phyloP scores from a whole-genome alignment of 2,888 invertebrate genomes.

The Metalampra italica region DNA sequence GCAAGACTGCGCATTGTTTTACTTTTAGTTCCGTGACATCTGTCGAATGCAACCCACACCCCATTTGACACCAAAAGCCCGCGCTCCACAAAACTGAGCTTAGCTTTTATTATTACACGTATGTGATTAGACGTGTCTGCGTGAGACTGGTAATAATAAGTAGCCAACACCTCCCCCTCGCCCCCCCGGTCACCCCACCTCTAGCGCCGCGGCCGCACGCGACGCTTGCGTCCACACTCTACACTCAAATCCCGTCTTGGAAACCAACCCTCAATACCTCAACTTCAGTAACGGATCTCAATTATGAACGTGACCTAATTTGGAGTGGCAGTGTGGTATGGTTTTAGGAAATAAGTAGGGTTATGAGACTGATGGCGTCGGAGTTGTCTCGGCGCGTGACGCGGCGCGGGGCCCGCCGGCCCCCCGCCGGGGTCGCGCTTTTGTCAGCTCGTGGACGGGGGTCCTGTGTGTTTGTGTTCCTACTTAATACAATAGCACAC shows the following conservation, averaged over 20 bases:
- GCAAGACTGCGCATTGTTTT: constrained; percentile 9
- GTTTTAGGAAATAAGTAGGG: not conserved
- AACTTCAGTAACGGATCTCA: constrained; percentile 20
- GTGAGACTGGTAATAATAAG: constrained; percentile 56
- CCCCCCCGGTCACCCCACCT: constrained; percentile 35
- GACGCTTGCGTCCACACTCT: constrained; percentile 32
- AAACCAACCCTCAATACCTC: constrained; percentile 26
- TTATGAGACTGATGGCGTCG: constrained; percentile 15
- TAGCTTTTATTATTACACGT: constrained; percentile 40
- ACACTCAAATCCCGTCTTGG: constrained; percentile 39
- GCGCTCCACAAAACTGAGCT: constrained; percentile 25
- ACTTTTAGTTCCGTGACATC: constrained; percentile 27
- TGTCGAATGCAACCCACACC: constrained; percentile 32
- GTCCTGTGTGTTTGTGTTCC: constrained; percentile 46
- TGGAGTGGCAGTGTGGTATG: constrained; percentile 5
- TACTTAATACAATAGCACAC: not conserved
- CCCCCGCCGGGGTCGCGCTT: constrained; percentile 45
- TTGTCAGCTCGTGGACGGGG: constrained; percentile 40
- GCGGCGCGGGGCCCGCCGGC: constrained; percentile 23
- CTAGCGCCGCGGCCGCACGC: constrained; percentile 37
- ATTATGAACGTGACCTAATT: constrained; percentile 22
- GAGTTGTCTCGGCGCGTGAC: constrained; percentile 33
- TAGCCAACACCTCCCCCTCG: constrained; percentile 47
- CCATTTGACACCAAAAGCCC: constrained; percentile 32
- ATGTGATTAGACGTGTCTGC: constrained; percentile 47